Base-by-base conservation (phyloP, 2,797 vertebrate genomes). In the Megaceryle alcyon region DNA sequence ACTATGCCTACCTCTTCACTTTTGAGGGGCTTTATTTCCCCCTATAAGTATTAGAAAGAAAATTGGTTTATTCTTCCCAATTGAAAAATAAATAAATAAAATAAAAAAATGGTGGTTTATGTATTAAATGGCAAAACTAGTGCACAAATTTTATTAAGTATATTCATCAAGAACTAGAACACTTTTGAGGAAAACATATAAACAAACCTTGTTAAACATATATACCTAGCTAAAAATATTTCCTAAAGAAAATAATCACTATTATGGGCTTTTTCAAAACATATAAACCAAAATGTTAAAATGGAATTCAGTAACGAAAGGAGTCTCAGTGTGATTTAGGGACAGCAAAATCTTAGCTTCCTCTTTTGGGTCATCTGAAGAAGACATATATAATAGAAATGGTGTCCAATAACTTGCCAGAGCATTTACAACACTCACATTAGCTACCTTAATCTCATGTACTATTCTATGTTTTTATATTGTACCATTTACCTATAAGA, bases 401-500 rank as follows among this genome's bases (percentile, higher is more conserved):
- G 0, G 3, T 25, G n/a, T 39, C 46, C 46, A 46, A 22, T 46
- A 9, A 13, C 8, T 6, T 3, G 3, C 19, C 12, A 26, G 1
- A 71, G 18, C 48, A 71, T 29, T 66, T 53, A 28, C 26, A 86
- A 8, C 9, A 51, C 26, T 35, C 19, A 23, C 7, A 33, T 56
- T 5, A 17, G 20, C 26, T 65, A 20, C 19, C 14, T 61, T 54
- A 49, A 60, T 31, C 11, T 88, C 3, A 0, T 12, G 14, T 2
- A 48, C 3, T 57, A 66, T 9, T 22, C 22, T 33, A 8, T 9
- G 17, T 5, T 33, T 65, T 54, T 18, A 8, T 31, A 39, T 21
- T 28, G 15, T 4, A 64, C 3, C 8, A n/a, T 51, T 77, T 61
- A 70, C 35, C 17, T 73, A 49, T 33, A 41, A 17, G 10, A 63